phyloP scores from a whole-genome alignment of 2,113 vertebrate species.

The Psammodynastes pulverulentus region DNA sequence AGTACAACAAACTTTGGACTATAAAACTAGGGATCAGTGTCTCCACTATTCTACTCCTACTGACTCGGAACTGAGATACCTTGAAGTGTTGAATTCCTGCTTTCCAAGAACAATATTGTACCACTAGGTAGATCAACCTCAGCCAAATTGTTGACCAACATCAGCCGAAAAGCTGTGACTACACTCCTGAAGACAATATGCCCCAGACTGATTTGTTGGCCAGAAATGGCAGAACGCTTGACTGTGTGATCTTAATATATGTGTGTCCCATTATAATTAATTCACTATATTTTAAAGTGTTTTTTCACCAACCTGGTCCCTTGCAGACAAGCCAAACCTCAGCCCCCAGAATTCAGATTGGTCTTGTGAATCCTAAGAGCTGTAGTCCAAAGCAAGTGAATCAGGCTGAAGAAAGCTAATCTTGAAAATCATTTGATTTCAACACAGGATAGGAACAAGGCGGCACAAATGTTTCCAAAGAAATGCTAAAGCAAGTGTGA shows the following conservation, averaged over 20 bases:
- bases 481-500: background rate
- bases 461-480: too few species aligned
- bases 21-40: background rate
- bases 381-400: background rate
- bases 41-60: background rate
- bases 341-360: background rate
- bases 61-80: background rate
- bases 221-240: background rate
- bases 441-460: background rate
- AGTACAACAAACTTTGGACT: background rate
- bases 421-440: background rate
- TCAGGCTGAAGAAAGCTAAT: background rate
- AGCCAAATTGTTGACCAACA: background rate
- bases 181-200: background rate
- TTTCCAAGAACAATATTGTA: background rate
- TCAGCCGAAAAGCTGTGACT: background rate
- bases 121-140: background rate
- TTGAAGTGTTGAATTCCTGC: background rate
- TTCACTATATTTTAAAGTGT: background rate
- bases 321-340: background rate
- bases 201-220: background rate
- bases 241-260: background rate
- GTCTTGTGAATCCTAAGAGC: background rate
- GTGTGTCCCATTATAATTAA: background rate
- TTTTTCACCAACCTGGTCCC: background rate